Conservation (phyloP, 2,113 vertebrate genomes). For the Peucedramus taeniatus region DNA sequence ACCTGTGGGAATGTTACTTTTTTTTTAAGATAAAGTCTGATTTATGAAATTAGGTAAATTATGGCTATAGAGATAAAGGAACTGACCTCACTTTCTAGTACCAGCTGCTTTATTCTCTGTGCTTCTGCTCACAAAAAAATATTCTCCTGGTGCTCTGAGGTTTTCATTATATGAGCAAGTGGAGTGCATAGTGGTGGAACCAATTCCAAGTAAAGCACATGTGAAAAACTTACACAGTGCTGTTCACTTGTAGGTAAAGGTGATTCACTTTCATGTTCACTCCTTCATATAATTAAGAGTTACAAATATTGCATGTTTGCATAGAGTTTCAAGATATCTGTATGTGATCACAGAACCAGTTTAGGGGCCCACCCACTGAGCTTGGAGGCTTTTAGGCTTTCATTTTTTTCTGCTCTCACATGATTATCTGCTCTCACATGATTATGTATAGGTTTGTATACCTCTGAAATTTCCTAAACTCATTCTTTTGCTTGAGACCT, state of each 20-base stretch:
- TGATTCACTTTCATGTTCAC: neutral
- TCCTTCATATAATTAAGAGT: neutral
- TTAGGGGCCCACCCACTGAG: neutral
- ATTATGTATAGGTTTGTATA: neutral
- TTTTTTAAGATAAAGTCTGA: neutral
- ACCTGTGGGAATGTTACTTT: neutral
- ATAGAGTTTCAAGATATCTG: neutral
- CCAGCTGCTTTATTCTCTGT: neutral
- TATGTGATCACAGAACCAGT: neutral
- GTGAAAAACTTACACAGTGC: neutral
- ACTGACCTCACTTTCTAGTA: neutral
- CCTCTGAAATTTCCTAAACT: neutral
- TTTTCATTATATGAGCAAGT: neutral
- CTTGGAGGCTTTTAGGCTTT: neutral
- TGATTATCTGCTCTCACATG: neutral
- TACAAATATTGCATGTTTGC: neutral
- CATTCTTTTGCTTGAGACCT: neutral
- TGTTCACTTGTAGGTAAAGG: neutral
- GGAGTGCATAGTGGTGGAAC: neutral
- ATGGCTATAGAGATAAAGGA: neutral
- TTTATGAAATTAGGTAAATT: neutral
- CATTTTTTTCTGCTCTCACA: neutral
- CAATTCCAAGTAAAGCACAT: neutral
- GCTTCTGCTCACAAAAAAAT: neutral
- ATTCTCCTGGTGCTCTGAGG: accelerated